Evolutionary conservation across 2,113 vertebrate genomes (phyloP).

Genomic region (Festucalex cinctus): DNA sequence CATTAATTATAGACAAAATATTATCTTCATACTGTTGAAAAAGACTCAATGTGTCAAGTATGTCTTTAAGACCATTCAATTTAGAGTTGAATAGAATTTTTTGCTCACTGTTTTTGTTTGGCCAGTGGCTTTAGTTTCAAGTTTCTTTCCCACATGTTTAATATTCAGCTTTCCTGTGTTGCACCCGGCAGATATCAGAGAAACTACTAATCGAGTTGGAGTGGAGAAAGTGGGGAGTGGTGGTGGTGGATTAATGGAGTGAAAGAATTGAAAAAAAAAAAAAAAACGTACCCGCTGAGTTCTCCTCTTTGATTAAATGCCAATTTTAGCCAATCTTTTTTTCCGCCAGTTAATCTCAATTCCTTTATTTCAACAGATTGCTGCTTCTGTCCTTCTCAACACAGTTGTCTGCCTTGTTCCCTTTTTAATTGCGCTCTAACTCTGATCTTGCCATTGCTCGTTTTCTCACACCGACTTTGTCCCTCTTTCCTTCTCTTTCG

Average conservation of each 20-base stretch:
- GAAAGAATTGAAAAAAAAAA: constrained; percentile 37
- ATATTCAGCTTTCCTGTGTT: neutral
- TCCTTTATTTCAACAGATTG: constrained; percentile 19
- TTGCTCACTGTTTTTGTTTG: neutral
- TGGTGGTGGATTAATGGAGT: constrained; percentile 25
- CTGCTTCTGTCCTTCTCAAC: constrained; percentile 20
- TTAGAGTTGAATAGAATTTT: neutral
- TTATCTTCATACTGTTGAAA: no score
- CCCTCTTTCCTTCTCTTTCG: constrained; percentile 11
- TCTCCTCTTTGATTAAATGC: constrained; percentile 53
- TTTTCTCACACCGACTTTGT: constrained; percentile 35
- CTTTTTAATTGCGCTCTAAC: constrained; percentile 37
- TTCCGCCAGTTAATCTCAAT: constrained; percentile 35
- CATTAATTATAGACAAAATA: no score
- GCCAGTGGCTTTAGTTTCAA: neutral
- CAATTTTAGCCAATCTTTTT: constrained; percentile 54
- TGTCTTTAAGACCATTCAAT: neutral
- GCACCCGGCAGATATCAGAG: neutral
- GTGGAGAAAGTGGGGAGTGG: neutral
- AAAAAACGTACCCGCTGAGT: constrained; percentile 39
- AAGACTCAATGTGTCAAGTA: no score
- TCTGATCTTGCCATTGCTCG: constrained; percentile 26
- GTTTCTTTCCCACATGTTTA: neutral
- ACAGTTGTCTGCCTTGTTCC: no score
- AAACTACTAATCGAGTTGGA: neutral